Evolutionary conservation across 2,888 invertebrate species (phyloP).

Genomic region (Lasioglossum calceatum): DNA sequence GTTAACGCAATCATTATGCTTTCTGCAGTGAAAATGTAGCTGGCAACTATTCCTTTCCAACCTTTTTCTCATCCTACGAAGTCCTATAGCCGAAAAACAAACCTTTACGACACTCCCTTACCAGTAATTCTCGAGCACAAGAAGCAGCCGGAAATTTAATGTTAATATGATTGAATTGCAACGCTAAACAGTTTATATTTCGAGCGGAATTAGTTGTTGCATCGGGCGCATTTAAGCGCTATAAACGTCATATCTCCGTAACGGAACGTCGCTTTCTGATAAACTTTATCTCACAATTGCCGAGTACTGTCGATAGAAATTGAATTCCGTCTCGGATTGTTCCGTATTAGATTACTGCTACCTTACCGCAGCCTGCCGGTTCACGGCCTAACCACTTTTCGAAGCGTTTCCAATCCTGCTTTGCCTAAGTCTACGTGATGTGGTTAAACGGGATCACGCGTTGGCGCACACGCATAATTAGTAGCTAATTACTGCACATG

Average conservation of each 20-base stretch:
- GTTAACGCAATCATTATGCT: too few relatives aligned
- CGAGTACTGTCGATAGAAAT: conserved; percentile 50
- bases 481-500: conserved; percentile 55
- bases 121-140: too few relatives aligned
- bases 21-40: too few relatives aligned
- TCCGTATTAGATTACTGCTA: conserved; percentile 45
- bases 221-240: conserved; percentile 8
- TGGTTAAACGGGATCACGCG: conserved; percentile 59
- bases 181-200: neutral
- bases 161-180: neutral
- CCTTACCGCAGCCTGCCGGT: conserved; percentile 30
- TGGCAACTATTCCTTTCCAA: too few relatives aligned
- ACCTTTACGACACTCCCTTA: too few relatives aligned
- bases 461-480: conserved; percentile 60
- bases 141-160: neutral
- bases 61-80: too few relatives aligned
- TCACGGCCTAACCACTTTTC: conserved; percentile 42
- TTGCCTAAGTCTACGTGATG: conserved; percentile 43
- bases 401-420: conserved; percentile 38
- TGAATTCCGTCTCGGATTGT: conserved; percentile 48
- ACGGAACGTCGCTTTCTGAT: neutral
- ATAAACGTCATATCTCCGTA: conserved; percentile 1
- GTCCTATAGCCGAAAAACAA: too few relatives aligned
- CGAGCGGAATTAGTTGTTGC: neutral
- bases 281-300: conserved; percentile 31